phyloP scores from a whole-genome alignment of 2,888 invertebrate species.

The Drosophila mimetica region DNA sequence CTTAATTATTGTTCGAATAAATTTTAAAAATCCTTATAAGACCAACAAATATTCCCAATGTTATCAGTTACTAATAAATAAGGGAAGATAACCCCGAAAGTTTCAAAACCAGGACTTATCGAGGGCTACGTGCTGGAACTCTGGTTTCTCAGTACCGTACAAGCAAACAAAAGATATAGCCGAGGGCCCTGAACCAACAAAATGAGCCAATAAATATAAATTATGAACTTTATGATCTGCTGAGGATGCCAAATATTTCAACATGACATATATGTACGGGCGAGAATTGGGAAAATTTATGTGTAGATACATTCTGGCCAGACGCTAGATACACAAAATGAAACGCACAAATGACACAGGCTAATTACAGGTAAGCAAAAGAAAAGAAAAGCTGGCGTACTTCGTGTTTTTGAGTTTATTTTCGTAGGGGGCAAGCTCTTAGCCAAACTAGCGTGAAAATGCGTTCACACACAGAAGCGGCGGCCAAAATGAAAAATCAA shows the following conservation, averaged over 20 bases:
- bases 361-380: constrained; percentile 81
- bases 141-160: neutral
- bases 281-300: constrained; percentile 38
- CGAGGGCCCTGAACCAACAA: constrained; percentile 2
- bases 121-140: constrained; percentile 13
- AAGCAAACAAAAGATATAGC: constrained; percentile 7
- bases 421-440: constrained; percentile 47
- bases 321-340: constrained; percentile 48
- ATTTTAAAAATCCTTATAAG: no score
- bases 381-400: constrained; percentile 39
- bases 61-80: no score
- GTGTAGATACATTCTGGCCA: constrained; percentile 54
- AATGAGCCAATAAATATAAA: constrained; percentile 32
- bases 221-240: constrained; percentile 52
- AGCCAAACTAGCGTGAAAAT: constrained; percentile 65
- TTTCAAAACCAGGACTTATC: neutral
- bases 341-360: constrained; percentile 60
- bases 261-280: constrained; percentile 41
- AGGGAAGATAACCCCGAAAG: no score
- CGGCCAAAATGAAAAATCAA: constrained; percentile 35
- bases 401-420: constrained; percentile 64
- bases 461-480: constrained; percentile 65
- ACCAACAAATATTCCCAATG: no score
- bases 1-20: no score
- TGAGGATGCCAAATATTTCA: constrained; percentile 48